These are phyloP conservation scores for Theretra japonica DNA, from an alignment of 2,888 invertebrate genomes.

Conservation along the genomic window DNA sequence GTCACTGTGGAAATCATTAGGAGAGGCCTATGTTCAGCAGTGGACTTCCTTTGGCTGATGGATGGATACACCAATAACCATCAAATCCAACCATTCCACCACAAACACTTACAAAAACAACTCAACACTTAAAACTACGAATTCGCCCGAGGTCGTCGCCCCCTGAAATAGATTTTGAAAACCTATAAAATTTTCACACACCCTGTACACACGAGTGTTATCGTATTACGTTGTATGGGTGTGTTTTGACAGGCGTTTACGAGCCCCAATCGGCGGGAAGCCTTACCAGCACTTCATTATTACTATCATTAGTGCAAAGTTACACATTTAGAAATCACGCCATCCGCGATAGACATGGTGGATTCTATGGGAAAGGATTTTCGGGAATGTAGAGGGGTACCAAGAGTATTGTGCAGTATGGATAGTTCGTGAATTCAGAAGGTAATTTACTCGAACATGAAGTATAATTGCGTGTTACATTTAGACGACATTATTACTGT, in stretches of 20 bases:
- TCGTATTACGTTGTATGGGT: slow-evolving; percentile 65
- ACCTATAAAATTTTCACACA: slow-evolving; percentile 38
- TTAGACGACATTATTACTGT: too few relatives aligned
- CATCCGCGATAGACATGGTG: neutral
- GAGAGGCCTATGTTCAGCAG: too few relatives aligned
- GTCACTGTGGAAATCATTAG: too few relatives aligned
- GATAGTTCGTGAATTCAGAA: too few relatives aligned
- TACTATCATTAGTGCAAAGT: slow-evolving; percentile 31
- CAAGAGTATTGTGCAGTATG: too few relatives aligned
- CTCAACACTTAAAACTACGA: neutral
- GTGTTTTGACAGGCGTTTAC: slow-evolving; percentile 76
- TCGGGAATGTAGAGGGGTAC: too few relatives aligned
- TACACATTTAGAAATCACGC: slow-evolving; percentile 45
- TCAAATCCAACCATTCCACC: too few relatives aligned
- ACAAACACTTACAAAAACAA: too few relatives aligned
- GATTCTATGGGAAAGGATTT: neutral
- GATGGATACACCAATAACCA: too few relatives aligned
- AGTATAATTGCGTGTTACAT: too few relatives aligned
- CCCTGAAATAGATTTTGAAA: neutral
- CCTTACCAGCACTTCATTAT: slow-evolving; percentile 53
- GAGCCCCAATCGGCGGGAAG: slow-evolving; percentile 56
- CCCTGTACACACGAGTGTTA: slow-evolving; percentile 51
- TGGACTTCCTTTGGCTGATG: too few relatives aligned
- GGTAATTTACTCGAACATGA: too few relatives aligned
- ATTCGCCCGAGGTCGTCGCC: neutral